These are phyloP conservation scores for Butorides virescens DNA, from an alignment of 2,113 vertebrate species.

Conservation along the genomic window DNA sequence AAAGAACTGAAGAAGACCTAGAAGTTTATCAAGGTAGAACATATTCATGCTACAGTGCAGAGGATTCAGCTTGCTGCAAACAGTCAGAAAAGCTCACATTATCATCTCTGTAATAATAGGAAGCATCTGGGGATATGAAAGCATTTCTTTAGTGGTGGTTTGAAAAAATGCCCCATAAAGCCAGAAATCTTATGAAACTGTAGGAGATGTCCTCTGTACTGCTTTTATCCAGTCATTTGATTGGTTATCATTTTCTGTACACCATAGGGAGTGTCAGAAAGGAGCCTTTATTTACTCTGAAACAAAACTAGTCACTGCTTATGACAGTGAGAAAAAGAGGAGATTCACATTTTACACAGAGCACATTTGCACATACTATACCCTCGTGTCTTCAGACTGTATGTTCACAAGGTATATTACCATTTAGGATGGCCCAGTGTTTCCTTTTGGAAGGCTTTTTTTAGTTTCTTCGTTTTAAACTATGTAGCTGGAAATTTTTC, in stretches of 20 bases:
- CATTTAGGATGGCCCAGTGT: not conserved
- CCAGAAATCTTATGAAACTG: not conserved
- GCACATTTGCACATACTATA: not conserved
- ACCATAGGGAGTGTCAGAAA: not conserved
- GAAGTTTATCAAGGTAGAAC: slow-evolving; percentile 8
- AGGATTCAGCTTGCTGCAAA: not conserved
- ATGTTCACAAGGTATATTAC: not conserved
- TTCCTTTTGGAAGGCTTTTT: not conserved
- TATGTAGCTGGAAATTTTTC: not conserved
- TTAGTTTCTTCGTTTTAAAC: not conserved
- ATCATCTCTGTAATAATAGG: not conserved
- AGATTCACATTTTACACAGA: not conserved
- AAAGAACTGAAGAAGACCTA: not conserved
- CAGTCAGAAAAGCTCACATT: not conserved
- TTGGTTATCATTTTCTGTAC: not conserved
- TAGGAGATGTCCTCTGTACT: not conserved
- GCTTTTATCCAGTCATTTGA: not conserved
- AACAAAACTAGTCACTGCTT: not conserved
- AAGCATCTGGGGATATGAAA: not conserved
- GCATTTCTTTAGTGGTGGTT: not conserved
- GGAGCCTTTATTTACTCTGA: not conserved
- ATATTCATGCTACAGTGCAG: not conserved
- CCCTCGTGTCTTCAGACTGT: not conserved
- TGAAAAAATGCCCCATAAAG: not conserved
- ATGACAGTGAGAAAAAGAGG: not conserved